Conservation (phyloP, 2,888 invertebrate genomes). For the Acrobasis suavella region DNA sequence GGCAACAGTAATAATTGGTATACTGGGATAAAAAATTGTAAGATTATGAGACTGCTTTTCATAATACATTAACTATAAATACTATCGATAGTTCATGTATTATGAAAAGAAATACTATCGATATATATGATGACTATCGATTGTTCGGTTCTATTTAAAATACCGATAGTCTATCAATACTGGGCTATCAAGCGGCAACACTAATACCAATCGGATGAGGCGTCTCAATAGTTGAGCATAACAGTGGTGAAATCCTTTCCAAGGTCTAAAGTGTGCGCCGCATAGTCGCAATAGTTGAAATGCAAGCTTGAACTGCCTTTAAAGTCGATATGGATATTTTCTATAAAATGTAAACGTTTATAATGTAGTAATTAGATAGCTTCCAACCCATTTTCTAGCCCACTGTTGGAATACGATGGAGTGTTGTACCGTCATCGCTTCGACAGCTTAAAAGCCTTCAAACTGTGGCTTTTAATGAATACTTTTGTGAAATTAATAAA, state of each 20-base stretch:
- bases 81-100: too few species aligned
- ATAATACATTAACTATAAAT: too few species aligned
- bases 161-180: too few species aligned
- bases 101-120: too few species aligned
- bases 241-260: neutral
- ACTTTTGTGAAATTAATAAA: conserved; percentile 82
- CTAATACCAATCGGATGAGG: too few species aligned
- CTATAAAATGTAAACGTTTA: conserved; percentile 74
- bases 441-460: conserved; percentile 81
- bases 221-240: too few species aligned
- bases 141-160: too few species aligned
- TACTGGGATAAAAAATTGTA: too few species aligned
- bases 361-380: conserved; percentile 73
- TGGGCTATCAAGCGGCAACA: too few species aligned
- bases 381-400: conserved; percentile 70
- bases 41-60: too few species aligned
- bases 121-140: too few species aligned
- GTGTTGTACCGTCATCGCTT: conserved; percentile 60
- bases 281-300: conserved; percentile 60
- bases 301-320: conserved; percentile 73
- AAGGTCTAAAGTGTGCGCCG: conserved; percentile 26
- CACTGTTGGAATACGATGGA: conserved; percentile 49
- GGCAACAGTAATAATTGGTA: too few species aligned
- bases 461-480: conserved; percentile 81
- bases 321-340: conserved; percentile 73